Conservation (phyloP, 2,797 vertebrate species). For the Onychomys leucogaster region DNA sequence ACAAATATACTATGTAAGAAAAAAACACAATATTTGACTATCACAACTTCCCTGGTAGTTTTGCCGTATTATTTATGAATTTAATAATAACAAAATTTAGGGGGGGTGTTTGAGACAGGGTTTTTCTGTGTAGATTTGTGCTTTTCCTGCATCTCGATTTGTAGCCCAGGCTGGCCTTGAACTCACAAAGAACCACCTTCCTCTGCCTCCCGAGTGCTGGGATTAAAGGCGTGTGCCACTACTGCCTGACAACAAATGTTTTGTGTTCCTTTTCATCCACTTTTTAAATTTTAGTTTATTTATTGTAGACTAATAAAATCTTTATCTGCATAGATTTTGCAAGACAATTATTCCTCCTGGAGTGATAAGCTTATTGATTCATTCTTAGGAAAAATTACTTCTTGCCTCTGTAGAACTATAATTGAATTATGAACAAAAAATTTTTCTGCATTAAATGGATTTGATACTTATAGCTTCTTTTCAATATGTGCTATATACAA, state of each 20-base stretch:
- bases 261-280: neutral
- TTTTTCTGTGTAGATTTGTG: too few relatives aligned
- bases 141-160: too few relatives aligned
- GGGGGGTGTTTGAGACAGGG: too few relatives aligned
- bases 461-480: too few relatives aligned
- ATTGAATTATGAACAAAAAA: neutral
- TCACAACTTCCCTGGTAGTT: neutral
- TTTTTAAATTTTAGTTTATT: neutral
- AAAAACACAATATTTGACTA: neutral
- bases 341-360: neutral
- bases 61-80: neutral
- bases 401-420: too few relatives aligned
- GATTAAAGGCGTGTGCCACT: too few relatives aligned
- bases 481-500: neutral
- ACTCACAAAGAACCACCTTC: too few relatives aligned
- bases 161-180: too few relatives aligned
- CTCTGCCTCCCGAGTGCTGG: too few relatives aligned
- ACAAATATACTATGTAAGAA: neutral
- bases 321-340: neutral
- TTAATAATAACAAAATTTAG: neutral
- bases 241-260: too few relatives aligned
- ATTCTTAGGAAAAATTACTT: neutral
- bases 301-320: neutral
- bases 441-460: neutral
- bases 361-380: neutral